Base-by-base conservation (phyloP, 2,113 vertebrate species). In the Halcyon malimbica region DNA sequence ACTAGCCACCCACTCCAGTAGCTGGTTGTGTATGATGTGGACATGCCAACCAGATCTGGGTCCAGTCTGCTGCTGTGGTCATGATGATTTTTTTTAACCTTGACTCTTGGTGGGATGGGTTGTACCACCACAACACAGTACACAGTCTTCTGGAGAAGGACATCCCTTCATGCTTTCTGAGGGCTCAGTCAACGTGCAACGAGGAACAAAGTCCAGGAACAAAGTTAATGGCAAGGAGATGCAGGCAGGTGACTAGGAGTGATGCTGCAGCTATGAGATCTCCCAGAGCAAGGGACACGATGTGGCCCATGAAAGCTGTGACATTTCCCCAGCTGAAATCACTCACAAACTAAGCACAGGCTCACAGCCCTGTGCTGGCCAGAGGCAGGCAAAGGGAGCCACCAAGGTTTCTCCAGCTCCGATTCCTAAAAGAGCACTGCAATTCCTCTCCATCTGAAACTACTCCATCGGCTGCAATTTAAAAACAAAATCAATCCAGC, bases 401-500 rank as follows among this genome's bases (percentile, higher is more conserved):
- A 33, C 57, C 42, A n/a, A 0, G 1, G 20, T 63, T 70, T 83
- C 51, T 85, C 67, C 57, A 63, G 54, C 37, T 84, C 37, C 2
- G 2, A 41, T 53, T 90, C 80, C 84, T 46, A 9, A 24, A 50
- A 1, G 16, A 81, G 62, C 51, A 26, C 69, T 67, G 11, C 0
- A 24, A 83, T 70, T 93, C n/a, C 14, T 94, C 83, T 78, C 14
- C 23, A 82, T 64, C 26, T 62, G 62, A 85, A 96, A 80, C 65
- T 56, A 83, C 79, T 92, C 53, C 33, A 59, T 57, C 48, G 48
- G 82, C 83, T 96, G 92, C 85, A 94, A 77, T 48, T 79, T 77
- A 60, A 89, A 74, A 89, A 67, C 60, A 94, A 76, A 92, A 89
- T 85, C 87, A 83, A 78, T 90, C 74, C 89, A 93, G 92, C 88